Conservation (phyloP, 2,888 invertebrate genomes). For the Drosophila quinaria region DNA sequence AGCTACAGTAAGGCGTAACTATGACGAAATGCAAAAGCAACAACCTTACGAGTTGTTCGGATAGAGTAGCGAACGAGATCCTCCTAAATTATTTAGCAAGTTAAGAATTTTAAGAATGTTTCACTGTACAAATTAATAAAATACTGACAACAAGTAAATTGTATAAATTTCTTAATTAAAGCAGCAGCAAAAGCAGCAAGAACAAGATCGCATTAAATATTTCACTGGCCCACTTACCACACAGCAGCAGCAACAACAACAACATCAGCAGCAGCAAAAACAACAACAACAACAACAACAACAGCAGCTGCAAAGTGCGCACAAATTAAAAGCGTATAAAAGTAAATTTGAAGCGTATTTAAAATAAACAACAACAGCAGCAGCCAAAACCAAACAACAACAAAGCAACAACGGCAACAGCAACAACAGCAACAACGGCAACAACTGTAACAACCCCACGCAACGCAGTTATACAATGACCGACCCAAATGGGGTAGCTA, state of each 20-base stretch:
- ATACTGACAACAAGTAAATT: constrained; percentile 16
- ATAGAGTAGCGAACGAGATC: too few relatives aligned
- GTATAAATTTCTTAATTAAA: constrained; percentile 61
- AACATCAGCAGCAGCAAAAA: constrained; percentile 11
- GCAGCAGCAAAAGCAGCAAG: constrained; percentile 27
- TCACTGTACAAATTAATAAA: constrained; percentile 15
- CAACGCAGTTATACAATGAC: constrained; percentile 52
- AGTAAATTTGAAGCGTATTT: constrained; percentile 80
- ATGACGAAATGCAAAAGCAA: neutral
- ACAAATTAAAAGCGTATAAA: constrained; percentile 78
- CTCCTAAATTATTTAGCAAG: neutral
- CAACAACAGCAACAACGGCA: constrained; percentile 10
- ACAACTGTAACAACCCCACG: constrained; percentile 25
- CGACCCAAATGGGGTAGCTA: constrained; percentile 34
- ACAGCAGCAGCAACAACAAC: constrained; percentile 9
- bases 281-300: neutral
- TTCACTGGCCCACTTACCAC: constrained; percentile 24
- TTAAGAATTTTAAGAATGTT: neutral
- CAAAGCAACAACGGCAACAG: constrained; percentile 4
- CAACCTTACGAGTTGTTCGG: too few relatives aligned
- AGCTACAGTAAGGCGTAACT: neutral
- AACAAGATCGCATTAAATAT: constrained; percentile 18
- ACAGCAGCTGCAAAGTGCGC: constrained; percentile 35
- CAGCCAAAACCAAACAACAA: constrained; percentile 12
- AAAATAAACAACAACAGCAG: constrained; percentile 53